Evolutionary conservation across 2,113 vertebrate genomes (phyloP).

Genomic region (Micromys minutus): DNA sequence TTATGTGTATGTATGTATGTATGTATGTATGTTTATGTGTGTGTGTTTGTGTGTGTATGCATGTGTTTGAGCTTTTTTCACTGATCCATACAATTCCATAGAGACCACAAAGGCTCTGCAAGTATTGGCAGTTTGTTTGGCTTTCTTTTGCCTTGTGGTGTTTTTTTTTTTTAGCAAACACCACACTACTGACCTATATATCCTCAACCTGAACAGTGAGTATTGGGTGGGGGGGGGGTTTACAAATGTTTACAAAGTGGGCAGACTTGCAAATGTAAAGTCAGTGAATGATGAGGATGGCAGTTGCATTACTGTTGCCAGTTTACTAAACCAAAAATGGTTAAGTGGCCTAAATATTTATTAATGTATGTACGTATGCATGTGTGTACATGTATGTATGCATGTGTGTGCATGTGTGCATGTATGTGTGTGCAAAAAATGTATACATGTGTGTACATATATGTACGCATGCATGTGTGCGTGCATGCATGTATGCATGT

Average conservation of each 20-base stretch:
- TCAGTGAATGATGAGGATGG: not conserved
- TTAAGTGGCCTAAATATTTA: constrained; percentile 4
- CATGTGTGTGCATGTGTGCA: too few relatives aligned
- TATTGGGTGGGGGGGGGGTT: not conserved
- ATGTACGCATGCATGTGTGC: too few relatives aligned
- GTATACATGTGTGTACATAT: too few relatives aligned
- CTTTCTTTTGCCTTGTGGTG: not conserved
- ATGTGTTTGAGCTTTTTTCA: not conserved
- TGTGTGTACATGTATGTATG: too few relatives aligned
- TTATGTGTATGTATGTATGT: not conserved
- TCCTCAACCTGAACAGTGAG: not conserved
- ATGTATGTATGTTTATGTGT: not conserved
- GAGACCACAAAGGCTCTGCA: not conserved
- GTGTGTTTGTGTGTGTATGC: not conserved
- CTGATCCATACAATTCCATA: not conserved
- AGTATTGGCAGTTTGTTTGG: not conserved
- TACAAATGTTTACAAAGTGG: not conserved
- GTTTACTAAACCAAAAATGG: constrained; percentile 19
- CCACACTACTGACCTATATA: not conserved
- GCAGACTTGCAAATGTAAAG: not conserved
- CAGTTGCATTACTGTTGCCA: not conserved
- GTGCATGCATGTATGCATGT: too few relatives aligned
- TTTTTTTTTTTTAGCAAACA: not conserved
- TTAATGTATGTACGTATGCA: too few relatives aligned
- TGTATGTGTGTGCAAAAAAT: too few relatives aligned